Percentiles rank a stretch among this genome's conserved stretches.
Evolutionary conservation across 2,888 invertebrate genomes (phyloP).

Genomic region (Prionchulus punctatus): DNA sequence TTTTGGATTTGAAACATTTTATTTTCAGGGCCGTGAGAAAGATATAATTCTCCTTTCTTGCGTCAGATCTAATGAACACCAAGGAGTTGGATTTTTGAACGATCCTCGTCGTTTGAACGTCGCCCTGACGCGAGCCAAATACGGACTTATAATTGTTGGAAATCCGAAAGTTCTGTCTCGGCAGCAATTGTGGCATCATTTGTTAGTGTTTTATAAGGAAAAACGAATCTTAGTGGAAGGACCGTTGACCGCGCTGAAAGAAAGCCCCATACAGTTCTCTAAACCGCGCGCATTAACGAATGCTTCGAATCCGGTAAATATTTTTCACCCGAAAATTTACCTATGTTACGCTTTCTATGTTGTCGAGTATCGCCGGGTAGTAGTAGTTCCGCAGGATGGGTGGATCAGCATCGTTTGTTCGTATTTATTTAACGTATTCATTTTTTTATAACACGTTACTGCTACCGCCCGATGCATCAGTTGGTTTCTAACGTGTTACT

Average conservation of each 20-base stretch:
- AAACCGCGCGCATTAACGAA: slow-evolving; percentile 91
- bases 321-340: too few relatives aligned
- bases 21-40: slow-evolving; percentile 71
- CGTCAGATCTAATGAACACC: slow-evolving; percentile 92
- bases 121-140: slow-evolving; percentile 83
- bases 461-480: too few relatives aligned
- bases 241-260: slow-evolving; percentile 85
- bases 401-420: too few relatives aligned
- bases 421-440: too few relatives aligned
- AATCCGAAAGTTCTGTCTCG: slow-evolving; percentile 94
- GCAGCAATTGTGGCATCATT: slow-evolving; percentile 94
- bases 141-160: slow-evolving; percentile 87
- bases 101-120: slow-evolving; percentile 95
- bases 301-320: slow-evolving; percentile 60
- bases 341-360: too few relatives aligned
- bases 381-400: too few relatives aligned
- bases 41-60: slow-evolving; percentile 98
- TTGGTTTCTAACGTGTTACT: too few relatives aligned
- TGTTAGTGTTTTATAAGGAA: slow-evolving; percentile 90
- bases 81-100: slow-evolving; percentile 94
- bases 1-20: not conserved
- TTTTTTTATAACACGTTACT: too few relatives aligned
- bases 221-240: slow-evolving; percentile 92
- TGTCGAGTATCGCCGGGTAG: too few relatives aligned
- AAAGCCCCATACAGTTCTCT: slow-evolving; percentile 85